Base-by-base conservation (phyloP, 2,797 vertebrate species). In the Halcyon chelicuti region DNA sequence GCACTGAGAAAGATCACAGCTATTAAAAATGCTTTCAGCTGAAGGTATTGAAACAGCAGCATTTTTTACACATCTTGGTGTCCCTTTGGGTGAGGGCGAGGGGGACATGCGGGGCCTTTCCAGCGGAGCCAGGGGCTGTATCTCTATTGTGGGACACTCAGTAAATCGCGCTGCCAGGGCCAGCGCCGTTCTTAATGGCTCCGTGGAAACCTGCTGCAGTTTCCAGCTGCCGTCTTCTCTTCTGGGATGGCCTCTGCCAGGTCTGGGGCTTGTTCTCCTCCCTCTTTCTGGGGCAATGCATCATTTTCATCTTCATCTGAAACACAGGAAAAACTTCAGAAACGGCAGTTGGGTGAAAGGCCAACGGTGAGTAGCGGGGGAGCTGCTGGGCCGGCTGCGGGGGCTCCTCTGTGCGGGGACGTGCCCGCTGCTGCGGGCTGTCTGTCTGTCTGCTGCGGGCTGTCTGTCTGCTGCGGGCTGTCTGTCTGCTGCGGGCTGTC, bases 351-450 rank as follows among this genome's bases (percentile, higher is more conserved):
- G 67, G 46, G 83, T 51, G 23, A n/a, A 33, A 71, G 78, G 47
- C 54, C 68, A 42, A 61, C 12, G n/a, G n/a, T 0, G 14, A 76
- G 62, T 63, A 28, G 4, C 0, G 0, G 42, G 31, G 72, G 28
- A 60, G 76, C 40, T 58, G 51, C 44, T 46, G 68, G 37, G 0
- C 9, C 5, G 22, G 1, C 10, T 13, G 23, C 46, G 4, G 46
- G 13, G 46, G 22, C 22, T 23, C 46, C 21, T 23, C 12, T 68
- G 77, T 12, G 44, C 6, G 31, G 9, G 39, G 44, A 5, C 20
- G 20, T 20, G 44, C 44, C 44, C 10, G 44, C 18, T 9, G 19
- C 46, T 46, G 46, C 11, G 7, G 11, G 21, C 46, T 46, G 46
- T 42, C 40, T 17, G 40, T 37, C 37, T 37, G 37, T 37, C 37